Evolutionary conservation across 2,888 invertebrate genomes (phyloP).

Genomic region (Ischnus inquisitorius): DNA sequence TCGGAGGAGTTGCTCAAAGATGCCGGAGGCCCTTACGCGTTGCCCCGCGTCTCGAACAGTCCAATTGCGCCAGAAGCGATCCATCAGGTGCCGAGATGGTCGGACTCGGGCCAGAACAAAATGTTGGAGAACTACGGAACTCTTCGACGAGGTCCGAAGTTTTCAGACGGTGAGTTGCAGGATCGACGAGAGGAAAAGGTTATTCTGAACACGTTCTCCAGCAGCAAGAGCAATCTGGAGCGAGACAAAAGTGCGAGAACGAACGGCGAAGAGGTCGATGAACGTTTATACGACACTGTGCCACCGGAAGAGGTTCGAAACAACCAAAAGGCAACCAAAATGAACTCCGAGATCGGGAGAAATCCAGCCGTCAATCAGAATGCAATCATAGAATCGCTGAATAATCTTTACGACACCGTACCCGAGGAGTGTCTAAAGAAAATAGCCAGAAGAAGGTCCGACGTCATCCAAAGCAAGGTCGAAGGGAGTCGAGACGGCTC

Average conservation of each 20-base stretch:
- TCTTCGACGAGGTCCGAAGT: constrained; percentile 70
- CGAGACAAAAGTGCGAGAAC: constrained; percentile 46
- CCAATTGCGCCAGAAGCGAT: constrained; percentile 72
- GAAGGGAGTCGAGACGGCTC: constrained; percentile 2
- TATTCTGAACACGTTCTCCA: constrained; percentile 78
- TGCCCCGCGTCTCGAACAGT: constrained; percentile 75
- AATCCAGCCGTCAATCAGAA: constrained; percentile 20
- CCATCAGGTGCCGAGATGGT: constrained; percentile 79
- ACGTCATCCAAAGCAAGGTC: constrained; percentile 3
- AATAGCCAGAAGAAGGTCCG: constrained; percentile 30
- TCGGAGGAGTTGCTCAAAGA: constrained; percentile 81
- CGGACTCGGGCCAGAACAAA: constrained; percentile 73
- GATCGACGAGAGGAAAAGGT: constrained; percentile 67
- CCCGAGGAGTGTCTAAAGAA: constrained; percentile 53
- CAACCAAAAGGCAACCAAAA: constrained; percentile 12
- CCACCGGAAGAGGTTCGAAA: constrained; percentile 66
- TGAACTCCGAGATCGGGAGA: constrained; percentile 24
- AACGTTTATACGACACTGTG: constrained; percentile 75
- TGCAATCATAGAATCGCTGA: constrained; percentile 45
- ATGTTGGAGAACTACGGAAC: constrained; percentile 81
- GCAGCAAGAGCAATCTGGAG: constrained; percentile 63
- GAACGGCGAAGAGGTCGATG: constrained; percentile 54
- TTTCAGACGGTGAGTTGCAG: neutral
- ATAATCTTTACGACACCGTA: constrained; percentile 62
- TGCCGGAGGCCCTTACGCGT: constrained; percentile 77